phyloP scores from a whole-genome alignment of 64 coral and sea anemone genomes.

The Actinia equina region DNA sequence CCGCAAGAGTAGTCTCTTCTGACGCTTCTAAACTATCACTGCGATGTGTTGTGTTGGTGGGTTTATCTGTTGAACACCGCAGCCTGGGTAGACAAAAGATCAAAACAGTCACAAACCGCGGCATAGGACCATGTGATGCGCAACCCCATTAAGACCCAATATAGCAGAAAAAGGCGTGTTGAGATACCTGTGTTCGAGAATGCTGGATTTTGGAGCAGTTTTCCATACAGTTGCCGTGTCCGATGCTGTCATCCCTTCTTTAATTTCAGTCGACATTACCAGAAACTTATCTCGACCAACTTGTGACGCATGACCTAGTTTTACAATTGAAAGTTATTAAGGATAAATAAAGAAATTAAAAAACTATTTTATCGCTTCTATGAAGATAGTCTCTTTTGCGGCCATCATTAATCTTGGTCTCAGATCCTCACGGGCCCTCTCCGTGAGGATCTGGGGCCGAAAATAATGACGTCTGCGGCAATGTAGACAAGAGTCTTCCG shows the following conservation, averaged over 20 bases:
- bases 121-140: not conserved
- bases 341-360: not conserved
- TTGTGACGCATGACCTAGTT: slow-evolving; percentile 60
- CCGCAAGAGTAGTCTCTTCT: not conserved
- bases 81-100: not conserved
- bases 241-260: slow-evolving; percentile 60
- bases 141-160: too few relatives aligned
- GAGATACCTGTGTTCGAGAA: slow-evolving; percentile 76
- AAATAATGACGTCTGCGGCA: too few relatives aligned
- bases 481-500: too few relatives aligned
- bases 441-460: too few relatives aligned
- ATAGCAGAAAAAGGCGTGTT: not conserved
- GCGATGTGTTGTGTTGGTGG: not conserved
- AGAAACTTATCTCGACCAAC: slow-evolving; percentile 81
- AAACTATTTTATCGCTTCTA: not conserved
- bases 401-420: too few relatives aligned
- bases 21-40: not conserved
- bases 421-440: too few relatives aligned
- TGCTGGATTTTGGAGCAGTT: slow-evolving; percentile 54
- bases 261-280: slow-evolving; percentile 78
- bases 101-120: not conserved
- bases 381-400: too few relatives aligned
- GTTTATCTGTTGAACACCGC: not conserved
- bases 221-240: slow-evolving; percentile 78
- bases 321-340: not conserved